phyloP scores from a whole-genome alignment of 1,140 invertebrate genomes.

The Zaprionus taronus region DNA sequence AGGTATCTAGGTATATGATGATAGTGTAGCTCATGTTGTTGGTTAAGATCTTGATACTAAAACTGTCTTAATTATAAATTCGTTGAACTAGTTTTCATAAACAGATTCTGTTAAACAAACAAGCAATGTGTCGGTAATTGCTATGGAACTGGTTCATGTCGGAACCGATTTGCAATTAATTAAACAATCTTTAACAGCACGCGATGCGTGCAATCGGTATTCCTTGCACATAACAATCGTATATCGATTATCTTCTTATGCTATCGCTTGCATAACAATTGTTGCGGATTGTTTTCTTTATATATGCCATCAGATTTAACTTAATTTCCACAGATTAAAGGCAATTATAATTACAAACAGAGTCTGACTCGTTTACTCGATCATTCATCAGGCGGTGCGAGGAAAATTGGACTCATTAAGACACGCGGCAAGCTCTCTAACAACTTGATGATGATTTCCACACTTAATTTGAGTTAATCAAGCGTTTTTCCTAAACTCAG shows the following conservation, averaged over 20 bases:
- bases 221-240: not conserved
- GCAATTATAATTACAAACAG: not conserved
- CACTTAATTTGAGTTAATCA: slow-evolving; percentile 72
- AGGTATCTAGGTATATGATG: too few species aligned
- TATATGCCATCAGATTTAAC: slow-evolving; percentile 1
- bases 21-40: too few species aligned
- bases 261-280: slow-evolving; percentile 1
- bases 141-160: not conserved
- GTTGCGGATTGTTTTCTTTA: not conserved
- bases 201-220: slow-evolving; percentile 1
- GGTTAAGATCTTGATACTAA: too few species aligned
- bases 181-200: not conserved
- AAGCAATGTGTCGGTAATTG: not conserved
- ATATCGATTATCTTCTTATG: not conserved
- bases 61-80: not conserved
- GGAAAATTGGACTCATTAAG: slow-evolving; percentile 32
- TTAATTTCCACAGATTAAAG: slow-evolving; percentile 2
- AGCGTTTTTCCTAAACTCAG: slow-evolving; percentile 10
- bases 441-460: slow-evolving; percentile 62
- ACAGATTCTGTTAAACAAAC: not conserved
- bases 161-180: not conserved
- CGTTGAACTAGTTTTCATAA: not conserved
- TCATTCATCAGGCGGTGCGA: not conserved
- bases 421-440: slow-evolving; percentile 46
- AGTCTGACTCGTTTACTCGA: slow-evolving; percentile 16